A percentile compares a stretch with the other conserved stretches of the same genome.
phyloP scores from a whole-genome alignment of 2,888 invertebrate species.

The Gymnocheta viridis region DNA sequence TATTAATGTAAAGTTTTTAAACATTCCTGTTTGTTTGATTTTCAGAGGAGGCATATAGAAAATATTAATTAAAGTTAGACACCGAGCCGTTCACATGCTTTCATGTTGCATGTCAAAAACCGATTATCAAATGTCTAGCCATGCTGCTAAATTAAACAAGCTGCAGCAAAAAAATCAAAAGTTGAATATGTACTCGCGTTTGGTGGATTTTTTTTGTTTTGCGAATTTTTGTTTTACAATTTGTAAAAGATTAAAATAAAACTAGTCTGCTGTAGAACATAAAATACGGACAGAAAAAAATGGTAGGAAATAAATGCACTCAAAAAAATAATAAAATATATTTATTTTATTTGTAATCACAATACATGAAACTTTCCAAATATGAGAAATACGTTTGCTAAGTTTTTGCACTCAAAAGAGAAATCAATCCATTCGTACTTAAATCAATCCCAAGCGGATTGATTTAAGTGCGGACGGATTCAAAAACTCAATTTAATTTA shows the following conservation, averaged over 20 bases:
- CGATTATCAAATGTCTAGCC: slow-evolving; percentile 64
- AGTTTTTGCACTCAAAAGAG: too few relatives aligned
- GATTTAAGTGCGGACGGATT: too few relatives aligned
- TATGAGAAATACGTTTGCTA: neutral
- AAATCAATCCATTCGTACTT: too few relatives aligned
- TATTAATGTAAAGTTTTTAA: neutral
- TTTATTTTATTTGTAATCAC: too few relatives aligned
- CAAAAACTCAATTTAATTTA: too few relatives aligned
- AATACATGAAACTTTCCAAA: too few relatives aligned
- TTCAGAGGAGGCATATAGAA: neutral
- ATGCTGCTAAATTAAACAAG: slow-evolving; percentile 15
- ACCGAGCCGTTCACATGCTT: slow-evolving; percentile 7
- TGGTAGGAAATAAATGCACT: neutral
- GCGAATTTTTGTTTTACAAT: neutral
- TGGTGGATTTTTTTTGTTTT: neutral
- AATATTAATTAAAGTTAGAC: slow-evolving; percentile 39
- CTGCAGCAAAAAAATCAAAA: slow-evolving; percentile 26
- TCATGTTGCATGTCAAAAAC: slow-evolving; percentile 53
- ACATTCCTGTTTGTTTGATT: slow-evolving; percentile 1
- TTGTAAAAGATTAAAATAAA: neutral
- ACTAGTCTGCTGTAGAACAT: neutral
- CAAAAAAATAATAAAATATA: neutral
- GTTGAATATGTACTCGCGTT: neutral
- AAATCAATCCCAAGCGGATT: too few relatives aligned
- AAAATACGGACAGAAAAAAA: neutral